A percentile compares a stretch with the other conserved stretches of the same genome.
Evolutionary conservation across 1,140 invertebrate species (phyloP).

Genomic region (Calephelis virginiensis): DNA sequence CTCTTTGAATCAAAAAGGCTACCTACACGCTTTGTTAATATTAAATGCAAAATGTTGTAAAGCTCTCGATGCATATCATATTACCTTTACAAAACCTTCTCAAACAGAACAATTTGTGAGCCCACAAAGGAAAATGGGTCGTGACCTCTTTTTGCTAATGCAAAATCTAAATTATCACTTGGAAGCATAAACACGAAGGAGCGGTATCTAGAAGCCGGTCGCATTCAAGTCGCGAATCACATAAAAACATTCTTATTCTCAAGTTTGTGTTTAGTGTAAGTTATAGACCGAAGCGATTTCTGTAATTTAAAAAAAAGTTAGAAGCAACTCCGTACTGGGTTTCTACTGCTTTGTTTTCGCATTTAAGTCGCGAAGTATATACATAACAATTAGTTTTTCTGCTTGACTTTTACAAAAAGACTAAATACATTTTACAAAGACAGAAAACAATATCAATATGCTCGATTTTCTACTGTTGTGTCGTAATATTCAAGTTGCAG

Average conservation of each 20-base stretch:
- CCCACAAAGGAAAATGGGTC: neutral
- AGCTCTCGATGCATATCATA: slow-evolving; percentile 11
- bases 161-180: slow-evolving; percentile 19
- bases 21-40: neutral
- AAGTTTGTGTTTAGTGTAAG: neutral
- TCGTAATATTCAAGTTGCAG: too few species aligned
- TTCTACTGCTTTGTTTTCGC: too few species aligned
- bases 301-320: too few species aligned
- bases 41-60: neutral
- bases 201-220: slow-evolving; percentile 11
- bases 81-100: slow-evolving; percentile 1
- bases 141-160: slow-evolving; percentile 9
- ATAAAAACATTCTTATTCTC: slow-evolving; percentile 23
- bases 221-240: slow-evolving; percentile 20
- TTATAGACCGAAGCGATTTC: neutral
- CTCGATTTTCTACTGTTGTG: too few species aligned
- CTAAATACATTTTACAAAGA: too few species aligned
- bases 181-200: slow-evolving; percentile 12
- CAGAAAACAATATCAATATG: too few species aligned
- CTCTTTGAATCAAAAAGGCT: neutral
- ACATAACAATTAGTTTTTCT: too few species aligned
- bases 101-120: slow-evolving; percentile 1
- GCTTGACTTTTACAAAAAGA: too few species aligned
- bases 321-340: neutral
- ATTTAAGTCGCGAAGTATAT: too few species aligned